Evolutionary conservation across 2,888 invertebrate genomes (phyloP).

Genomic region (Apamea crenata): DNA sequence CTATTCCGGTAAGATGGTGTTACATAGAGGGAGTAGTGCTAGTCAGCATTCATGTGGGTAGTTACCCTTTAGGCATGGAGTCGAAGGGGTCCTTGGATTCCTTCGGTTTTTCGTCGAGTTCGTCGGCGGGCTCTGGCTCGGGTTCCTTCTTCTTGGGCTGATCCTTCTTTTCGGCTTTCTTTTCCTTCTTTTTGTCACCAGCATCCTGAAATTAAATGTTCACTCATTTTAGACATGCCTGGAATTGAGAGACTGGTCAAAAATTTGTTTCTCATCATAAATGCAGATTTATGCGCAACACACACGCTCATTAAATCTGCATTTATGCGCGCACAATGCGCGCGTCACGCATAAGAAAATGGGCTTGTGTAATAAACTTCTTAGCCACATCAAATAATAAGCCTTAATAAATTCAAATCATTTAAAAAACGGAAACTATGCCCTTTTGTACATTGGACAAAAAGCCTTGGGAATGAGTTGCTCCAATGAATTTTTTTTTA

Average conservation of each 20-base stretch:
- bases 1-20: neutral
- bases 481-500: neutral
- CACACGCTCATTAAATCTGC: no score
- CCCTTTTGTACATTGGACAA: neutral
- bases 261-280: neutral
- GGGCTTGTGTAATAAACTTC: neutral
- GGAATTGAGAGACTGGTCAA: neutral
- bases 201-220: slow-evolving; percentile 67
- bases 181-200: slow-evolving; percentile 81
- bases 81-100: slow-evolving; percentile 98
- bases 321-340: no score
- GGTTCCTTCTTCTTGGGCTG: slow-evolving; percentile 81
- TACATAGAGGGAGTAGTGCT: neutral
- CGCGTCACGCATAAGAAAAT: no score
- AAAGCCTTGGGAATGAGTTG: neutral
- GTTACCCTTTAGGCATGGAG: slow-evolving; percentile 95
- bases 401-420: neutral
- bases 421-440: neutral
- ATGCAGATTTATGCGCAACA: neutral
- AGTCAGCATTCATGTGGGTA: neutral
- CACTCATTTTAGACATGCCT: neutral
- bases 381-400: neutral
- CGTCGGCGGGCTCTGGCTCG: slow-evolving; percentile 91
- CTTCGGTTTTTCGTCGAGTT: slow-evolving; percentile 93
- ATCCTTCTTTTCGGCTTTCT: slow-evolving; percentile 86